Base-by-base conservation (phyloP, 2,888 invertebrate species). In the Eupeodes luniger region DNA sequence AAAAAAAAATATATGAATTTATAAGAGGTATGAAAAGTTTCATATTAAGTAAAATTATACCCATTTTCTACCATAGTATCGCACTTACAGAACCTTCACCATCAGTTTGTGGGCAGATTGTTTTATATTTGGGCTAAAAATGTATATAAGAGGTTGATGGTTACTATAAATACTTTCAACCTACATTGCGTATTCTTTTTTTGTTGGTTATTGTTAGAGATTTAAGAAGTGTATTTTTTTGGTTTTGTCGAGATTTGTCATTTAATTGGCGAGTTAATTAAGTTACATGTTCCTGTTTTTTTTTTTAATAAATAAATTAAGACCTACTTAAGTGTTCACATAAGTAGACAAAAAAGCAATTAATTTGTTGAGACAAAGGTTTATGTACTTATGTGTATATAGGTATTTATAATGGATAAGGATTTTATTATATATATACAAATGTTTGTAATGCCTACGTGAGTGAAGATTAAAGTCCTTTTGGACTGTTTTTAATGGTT, bases 191-290 rank as follows among this genome's bases (percentile, higher is more conserved):
- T 27, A 27, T 9, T 51, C 40, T n/a, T 53, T 34, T 61, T 34
- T 47, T 19, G 70, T 51, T 19, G 40, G 62, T n/a, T 70, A 59
- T 72, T 47, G 34, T 80, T 72, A 12, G 64, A 47, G 27, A 4
- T 14, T 7, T 1, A 64, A 1, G 12, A 2, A 9, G 27, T 2
- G 9, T 19, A 62, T 61, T 34, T 55, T 79, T 10, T 61, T 36
- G 53, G 40, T 40, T 16, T 62, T 62, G 75, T 62, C 4, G 12
- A n/a, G 51, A 36, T 75, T 61, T 53, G 16, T 40, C 36, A 34
- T 53, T 34, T 62, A 62, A 62, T 62, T 62, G 36, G 51, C 9
- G 36, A 62, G 75, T 61, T 75, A 75, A 75, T 75, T 75, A 49
- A 12, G 36, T 62, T 61, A 62, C 27, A 27, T 27, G 2, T 27